phyloP scores from a whole-genome alignment of 1,140 invertebrate species.

The Drosophila pruinosa region DNA sequence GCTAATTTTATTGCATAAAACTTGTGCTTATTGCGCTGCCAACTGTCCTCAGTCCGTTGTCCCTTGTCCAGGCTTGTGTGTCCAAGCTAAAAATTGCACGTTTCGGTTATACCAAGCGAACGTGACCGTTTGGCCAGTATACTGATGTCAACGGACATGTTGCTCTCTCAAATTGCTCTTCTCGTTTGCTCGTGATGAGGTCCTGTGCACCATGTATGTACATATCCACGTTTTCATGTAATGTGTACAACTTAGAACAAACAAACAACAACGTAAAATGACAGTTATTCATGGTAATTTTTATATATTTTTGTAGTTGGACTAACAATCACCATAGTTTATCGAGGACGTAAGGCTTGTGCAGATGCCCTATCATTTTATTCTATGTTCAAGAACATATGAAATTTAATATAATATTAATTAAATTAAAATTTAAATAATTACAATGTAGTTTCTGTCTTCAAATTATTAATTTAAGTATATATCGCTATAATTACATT shows the following conservation, averaged over 20 bases:
- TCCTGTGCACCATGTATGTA: constrained; percentile 32
- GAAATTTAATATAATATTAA: no score
- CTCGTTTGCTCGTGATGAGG: constrained; percentile 10
- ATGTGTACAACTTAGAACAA: constrained; percentile 57
- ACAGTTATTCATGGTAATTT: constrained; percentile 79
- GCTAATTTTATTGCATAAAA: constrained; percentile 80
- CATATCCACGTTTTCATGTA: constrained; percentile 62
- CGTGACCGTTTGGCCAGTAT: constrained; percentile 66
- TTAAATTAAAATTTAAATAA: no score
- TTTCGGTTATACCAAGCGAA: constrained; percentile 70
- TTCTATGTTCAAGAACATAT: no score
- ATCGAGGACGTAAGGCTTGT: background rate
- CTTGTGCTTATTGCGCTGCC: constrained; percentile 71
- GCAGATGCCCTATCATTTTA: constrained; percentile 26
- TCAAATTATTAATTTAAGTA: no score
- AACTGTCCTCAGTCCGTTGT: constrained; percentile 14
- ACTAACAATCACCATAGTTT: constrained; percentile 1
- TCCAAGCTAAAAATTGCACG: constrained; percentile 64
- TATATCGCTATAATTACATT: no score
- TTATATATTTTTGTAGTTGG: constrained; percentile 44
- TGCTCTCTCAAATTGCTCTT: background rate
- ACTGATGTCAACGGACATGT: constrained; percentile 44
- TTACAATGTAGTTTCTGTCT: no score
- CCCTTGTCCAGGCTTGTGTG: constrained; percentile 2
- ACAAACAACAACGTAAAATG: constrained; percentile 58